These are phyloP conservation scores for Zaprionus gabonicus DNA, from an alignment of 1,140 invertebrate species.

Conservation along the genomic window DNA sequence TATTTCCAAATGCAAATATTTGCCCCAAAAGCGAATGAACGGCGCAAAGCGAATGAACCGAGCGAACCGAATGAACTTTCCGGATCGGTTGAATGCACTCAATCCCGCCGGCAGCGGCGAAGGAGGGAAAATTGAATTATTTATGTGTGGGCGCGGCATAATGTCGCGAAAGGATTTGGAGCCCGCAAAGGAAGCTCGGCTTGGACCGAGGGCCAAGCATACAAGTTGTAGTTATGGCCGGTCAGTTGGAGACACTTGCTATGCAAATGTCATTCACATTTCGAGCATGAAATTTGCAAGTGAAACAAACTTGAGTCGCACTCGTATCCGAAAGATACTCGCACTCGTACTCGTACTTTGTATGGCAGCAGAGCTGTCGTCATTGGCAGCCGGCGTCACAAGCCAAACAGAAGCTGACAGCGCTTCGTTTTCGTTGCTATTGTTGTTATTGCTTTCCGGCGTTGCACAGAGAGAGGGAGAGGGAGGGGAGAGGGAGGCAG, in stretches of 20 bases:
- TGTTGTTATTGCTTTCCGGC: slow-evolving; percentile 74
- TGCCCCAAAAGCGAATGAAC: slow-evolving; percentile 58
- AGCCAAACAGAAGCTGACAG: slow-evolving; percentile 55
- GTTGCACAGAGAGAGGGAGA: slow-evolving; percentile 52
- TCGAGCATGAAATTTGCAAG: slow-evolving; percentile 41
- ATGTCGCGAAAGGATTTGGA: slow-evolving; percentile 50
- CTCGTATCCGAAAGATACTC: slow-evolving; percentile 67
- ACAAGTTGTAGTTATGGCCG: neutral
- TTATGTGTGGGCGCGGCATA: slow-evolving; percentile 47
- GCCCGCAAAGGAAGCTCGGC: neutral
- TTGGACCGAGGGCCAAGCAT: neutral
- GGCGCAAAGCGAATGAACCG: slow-evolving; percentile 66
- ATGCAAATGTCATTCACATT: slow-evolving; percentile 79
- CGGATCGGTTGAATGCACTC: slow-evolving; percentile 75
- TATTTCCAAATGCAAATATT: slow-evolving; percentile 72
- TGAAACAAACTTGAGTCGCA: slow-evolving; percentile 39
- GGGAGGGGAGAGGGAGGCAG: neutral
- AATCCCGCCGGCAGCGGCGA: slow-evolving; percentile 11
- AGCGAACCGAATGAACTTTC: slow-evolving; percentile 50
- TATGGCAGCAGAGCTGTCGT: slow-evolving; percentile 54
- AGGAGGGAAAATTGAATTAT: slow-evolving; percentile 65
- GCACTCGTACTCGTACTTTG: slow-evolving; percentile 44
- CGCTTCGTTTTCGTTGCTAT: slow-evolving; percentile 29
- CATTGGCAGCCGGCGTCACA: slow-evolving; percentile 72
- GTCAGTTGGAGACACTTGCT: slow-evolving; percentile 52